Percentiles rank a stretch among this genome's conserved stretches.
These are phyloP conservation scores for Paramacrobiotus metropolitanus DNA, from an alignment of 1,140 invertebrate species.

Conservation along the genomic window DNA sequence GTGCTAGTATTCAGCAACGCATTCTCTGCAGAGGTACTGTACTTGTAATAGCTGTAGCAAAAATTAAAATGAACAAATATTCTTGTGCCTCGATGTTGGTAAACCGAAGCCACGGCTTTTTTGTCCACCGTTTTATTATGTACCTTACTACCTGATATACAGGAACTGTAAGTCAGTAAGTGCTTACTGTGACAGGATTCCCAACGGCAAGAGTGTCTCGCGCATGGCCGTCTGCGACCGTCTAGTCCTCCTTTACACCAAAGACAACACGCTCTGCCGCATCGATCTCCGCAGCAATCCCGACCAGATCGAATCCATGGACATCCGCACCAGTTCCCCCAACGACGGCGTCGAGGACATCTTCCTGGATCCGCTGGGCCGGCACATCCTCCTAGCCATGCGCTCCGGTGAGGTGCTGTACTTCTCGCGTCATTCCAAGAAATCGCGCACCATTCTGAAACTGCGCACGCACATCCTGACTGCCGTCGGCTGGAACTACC, in stretches of 20 bases:
- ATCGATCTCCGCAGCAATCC: not conserved
- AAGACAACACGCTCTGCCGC: not conserved
- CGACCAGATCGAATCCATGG: not conserved
- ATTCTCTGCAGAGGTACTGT: too few species aligned
- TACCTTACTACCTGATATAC: too few species aligned
- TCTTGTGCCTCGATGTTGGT: too few species aligned
- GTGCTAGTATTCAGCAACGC: too few species aligned
- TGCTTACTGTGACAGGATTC: not conserved
- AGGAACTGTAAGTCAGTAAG: too few species aligned
- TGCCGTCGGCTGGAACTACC: constrained; percentile 7
- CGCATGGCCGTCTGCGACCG: not conserved
- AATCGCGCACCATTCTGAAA: not conserved
- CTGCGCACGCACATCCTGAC: constrained; percentile 6
- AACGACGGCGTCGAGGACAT: constrained; percentile 2
- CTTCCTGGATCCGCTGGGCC: constrained; percentile 8
- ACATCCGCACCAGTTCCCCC: not conserved
- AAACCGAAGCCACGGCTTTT: too few species aligned
- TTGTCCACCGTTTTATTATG: too few species aligned
- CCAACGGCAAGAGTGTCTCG: not conserved
- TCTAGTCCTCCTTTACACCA: not conserved
- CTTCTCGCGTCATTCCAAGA: not conserved
- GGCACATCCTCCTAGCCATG: constrained; percentile 4
- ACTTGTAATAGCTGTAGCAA: too few species aligned
- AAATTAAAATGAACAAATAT: too few species aligned
- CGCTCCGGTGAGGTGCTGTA: constrained; percentile 1